Percentiles rank a stretch among this genome's conserved stretches.
Evolutionary conservation across 2,797 vertebrate species (phyloP).

Genomic region (Oophaga sylvatica): DNA sequence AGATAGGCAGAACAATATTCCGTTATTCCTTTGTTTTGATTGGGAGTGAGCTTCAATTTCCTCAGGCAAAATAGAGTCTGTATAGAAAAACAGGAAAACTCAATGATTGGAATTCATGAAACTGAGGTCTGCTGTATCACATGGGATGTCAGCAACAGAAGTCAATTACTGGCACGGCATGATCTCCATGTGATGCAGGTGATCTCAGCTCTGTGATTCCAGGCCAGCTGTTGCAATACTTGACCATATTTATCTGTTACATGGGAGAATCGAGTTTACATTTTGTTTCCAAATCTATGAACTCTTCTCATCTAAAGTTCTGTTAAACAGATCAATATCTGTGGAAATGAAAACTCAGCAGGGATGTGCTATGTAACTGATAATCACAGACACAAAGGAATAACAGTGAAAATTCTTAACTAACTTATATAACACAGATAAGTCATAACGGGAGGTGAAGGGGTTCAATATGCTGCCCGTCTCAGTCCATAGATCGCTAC

Average conservation of each 20-base stretch:
- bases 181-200: conserved; percentile 50
- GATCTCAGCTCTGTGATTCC: conserved; percentile 38
- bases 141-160: conserved; percentile 52
- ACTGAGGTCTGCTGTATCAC: conserved; percentile 33
- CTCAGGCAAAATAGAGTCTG: conserved; percentile 35
- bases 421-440: neutral
- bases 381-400: neutral
- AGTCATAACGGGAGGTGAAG: neutral
- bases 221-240: conserved; percentile 7
- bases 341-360: neutral
- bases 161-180: conserved; percentile 47
- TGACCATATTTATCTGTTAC: conserved; percentile 6
- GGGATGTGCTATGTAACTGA: neutral
- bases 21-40: conserved; percentile 43
- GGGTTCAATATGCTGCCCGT: neutral
- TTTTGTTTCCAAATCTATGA: conserved; percentile 5
- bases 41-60: conserved; percentile 32
- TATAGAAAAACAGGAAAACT: conserved; percentile 42
- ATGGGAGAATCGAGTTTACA: conserved; percentile 8
- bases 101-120: conserved; percentile 46
- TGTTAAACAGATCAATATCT: conserved; percentile 21
- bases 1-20: conserved; percentile 15
- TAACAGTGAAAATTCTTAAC: neutral
- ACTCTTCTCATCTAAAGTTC: neutral
- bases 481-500: too few species aligned